Base-by-base conservation (phyloP, 2,888 invertebrate species). In the Steromphala cineraria region DNA sequence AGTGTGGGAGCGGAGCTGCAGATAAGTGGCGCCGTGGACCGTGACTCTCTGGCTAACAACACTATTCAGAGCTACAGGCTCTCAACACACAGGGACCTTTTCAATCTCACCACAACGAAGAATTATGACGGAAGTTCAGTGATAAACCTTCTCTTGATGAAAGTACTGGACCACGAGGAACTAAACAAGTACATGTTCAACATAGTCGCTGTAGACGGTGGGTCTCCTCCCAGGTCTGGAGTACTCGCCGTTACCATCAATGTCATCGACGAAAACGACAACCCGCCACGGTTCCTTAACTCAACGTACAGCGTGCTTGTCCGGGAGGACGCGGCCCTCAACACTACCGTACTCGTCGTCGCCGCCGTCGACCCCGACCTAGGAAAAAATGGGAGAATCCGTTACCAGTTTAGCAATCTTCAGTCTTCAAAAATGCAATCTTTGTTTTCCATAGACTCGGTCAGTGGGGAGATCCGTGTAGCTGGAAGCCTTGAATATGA, bases 191-290 rank as follows among this genome's bases (percentile, higher is more conserved):
- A 89, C 82, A 81, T 83, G 24, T 87, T 89, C 75, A 88, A 88
- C 78, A 82, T 91, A 21, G 83, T 88, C 56, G 90, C 90, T 75
- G 85, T 83, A 74, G 91, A 91, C 81, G 87, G 87, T 13, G 91
- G 91, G 0, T 78, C 78, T 10, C 87, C 87, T 5, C 82, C 84
- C 7, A 82, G 77, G 75, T 84, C 86, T 67, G 89, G 88, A 8
- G 83, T 82, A 8, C 82, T 88, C 80, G 85, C 80, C 46, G 85
- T 91, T 5, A 86, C 84, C 67, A 85, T 90, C 53, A 82, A 81
- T n/a, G 85, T 90, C 21, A 78, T 84, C 5, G 90, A 90, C 82
- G 87, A 86, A 67, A 90, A 90, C 86, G 90, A 90, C 78, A 89
- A 90, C 82, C 82, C 85, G 0, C 90, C 90, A 0, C 79, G 82